These are phyloP conservation scores for Drosophila bipectinata DNA, from an alignment of 1,140 invertebrate genomes.

Conservation along the genomic window DNA sequence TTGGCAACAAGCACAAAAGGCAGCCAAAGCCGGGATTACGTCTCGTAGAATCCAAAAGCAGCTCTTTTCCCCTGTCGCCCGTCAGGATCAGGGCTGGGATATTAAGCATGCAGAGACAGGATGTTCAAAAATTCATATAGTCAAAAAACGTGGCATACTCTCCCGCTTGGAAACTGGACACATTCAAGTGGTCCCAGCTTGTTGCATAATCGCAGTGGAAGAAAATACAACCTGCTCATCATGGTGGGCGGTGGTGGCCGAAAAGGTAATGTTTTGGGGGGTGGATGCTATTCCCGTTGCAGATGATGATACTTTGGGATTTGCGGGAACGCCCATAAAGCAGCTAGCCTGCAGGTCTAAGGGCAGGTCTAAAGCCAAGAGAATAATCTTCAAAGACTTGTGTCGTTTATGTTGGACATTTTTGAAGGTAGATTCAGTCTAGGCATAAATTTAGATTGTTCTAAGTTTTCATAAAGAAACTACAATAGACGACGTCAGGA, in stretches of 20 bases:
- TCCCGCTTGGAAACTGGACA: constrained; percentile 25
- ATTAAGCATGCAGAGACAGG: constrained; percentile 31
- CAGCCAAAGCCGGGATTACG: constrained; percentile 48
- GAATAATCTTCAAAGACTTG: neutral
- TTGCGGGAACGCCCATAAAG: constrained; percentile 40
- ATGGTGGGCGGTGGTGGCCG: neutral
- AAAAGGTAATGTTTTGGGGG: neutral
- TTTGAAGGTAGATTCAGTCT: no score
- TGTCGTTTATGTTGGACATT: no score
- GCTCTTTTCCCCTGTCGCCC: constrained; percentile 22
- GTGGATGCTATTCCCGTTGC: neutral
- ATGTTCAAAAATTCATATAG: constrained; percentile 52
- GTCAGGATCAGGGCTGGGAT: constrained; percentile 5
- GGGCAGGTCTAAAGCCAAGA: neutral
- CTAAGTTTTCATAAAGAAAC: no score
- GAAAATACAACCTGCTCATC: constrained; percentile 29
- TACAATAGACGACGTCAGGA: no score
- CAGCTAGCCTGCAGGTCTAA: constrained; percentile 15
- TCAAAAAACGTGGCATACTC: constrained; percentile 37
- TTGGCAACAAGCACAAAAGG: constrained; percentile 42
- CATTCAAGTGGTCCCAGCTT: constrained; percentile 25
- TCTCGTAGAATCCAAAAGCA: constrained; percentile 27
- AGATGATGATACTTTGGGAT: constrained; percentile 14
- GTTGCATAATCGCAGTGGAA: constrained; percentile 51
- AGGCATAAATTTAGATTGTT: no score